Percentiles rank a stretch among this genome's conserved stretches.
These are phyloP conservation scores for Hypothenemus hampei DNA, from an alignment of 1,140 invertebrate genomes.

Conservation along the genomic window DNA sequence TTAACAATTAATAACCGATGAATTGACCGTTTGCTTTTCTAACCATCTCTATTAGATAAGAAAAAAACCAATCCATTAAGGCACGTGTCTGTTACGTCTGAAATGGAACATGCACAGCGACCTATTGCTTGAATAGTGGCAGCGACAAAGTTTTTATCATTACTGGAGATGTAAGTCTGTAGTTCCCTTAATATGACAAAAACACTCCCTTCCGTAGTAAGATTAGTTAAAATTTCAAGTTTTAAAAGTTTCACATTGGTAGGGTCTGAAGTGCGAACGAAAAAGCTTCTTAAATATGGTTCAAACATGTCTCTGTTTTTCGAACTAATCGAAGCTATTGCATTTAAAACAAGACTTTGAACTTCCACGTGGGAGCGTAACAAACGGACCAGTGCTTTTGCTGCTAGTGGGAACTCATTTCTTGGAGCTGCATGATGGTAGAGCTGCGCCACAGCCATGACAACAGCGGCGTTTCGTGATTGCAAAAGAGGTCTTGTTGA, in stretches of 20 bases:
- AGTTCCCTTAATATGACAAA: slow-evolving; percentile 94
- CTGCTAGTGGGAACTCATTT: slow-evolving; percentile 79
- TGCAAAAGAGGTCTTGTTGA: slow-evolving; percentile 92
- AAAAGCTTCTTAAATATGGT: slow-evolving; percentile 97
- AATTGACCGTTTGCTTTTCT: slow-evolving; percentile 12
- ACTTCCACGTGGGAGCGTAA: slow-evolving; percentile 90
- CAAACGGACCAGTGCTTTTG: slow-evolving; percentile 90
- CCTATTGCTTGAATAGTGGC: slow-evolving; percentile 98
- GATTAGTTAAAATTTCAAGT: slow-evolving; percentile 93
- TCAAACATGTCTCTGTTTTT: slow-evolving; percentile 91
- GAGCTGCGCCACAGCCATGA: slow-evolving; percentile 94
- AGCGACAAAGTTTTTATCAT: slow-evolving; percentile 92
- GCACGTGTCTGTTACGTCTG: slow-evolving; percentile 92
- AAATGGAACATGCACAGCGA: slow-evolving; percentile 82
- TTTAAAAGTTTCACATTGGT: slow-evolving; percentile 97
- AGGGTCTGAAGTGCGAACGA: slow-evolving; percentile 92
- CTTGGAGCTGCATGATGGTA: slow-evolving; percentile 93
- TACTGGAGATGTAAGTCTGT: slow-evolving; percentile 93
- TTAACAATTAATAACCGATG: slow-evolving; percentile 4
- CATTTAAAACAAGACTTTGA: slow-evolving; percentile 93
- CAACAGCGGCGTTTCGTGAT: slow-evolving; percentile 92
- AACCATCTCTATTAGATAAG: slow-evolving; percentile 92
- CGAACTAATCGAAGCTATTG: slow-evolving; percentile 90
- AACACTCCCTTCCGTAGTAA: slow-evolving; percentile 92
- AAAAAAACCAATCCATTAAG: slow-evolving; percentile 89